Evolutionary conservation across 2,113 vertebrate genomes (phyloP), one percentile per base, ranked within the genome.

Genomic region (Poeciliopsis retropinna): DNA sequence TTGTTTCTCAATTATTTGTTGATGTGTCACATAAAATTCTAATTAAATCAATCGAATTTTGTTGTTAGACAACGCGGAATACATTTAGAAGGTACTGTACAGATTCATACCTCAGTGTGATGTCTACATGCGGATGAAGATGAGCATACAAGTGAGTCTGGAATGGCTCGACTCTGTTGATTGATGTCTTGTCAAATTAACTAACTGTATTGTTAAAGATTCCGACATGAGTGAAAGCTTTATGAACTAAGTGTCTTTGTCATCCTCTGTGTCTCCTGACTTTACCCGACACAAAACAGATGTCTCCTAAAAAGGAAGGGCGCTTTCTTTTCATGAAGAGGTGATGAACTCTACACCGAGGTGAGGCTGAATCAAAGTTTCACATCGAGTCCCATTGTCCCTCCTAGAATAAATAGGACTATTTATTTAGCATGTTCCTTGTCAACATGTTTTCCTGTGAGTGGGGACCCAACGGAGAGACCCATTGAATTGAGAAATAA

Each of bases 381-480:
- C 93, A 95, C 93, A 94, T 94, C 4, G 91, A 92, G 93, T 57
- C 10, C 57, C 34, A 91, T 95, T 94, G 92, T 94, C 86, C 84
- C 30, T 75, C 17, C 41, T 5, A 41, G 82, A 90, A 92, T 87
- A 93, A 93, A 92, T 82, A 83, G 88, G 86, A 90, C 92, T 94
- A 95, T 95, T 95, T 95, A 93, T 95, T 95, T 95, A 92, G 90
- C 93, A 85, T 90, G 88, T 92, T 91, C 92, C 94, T 95, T 95
- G 92, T 95, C 93, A 91, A 91, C 92, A 91, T 94, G 92, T 95
- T 94, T 93, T 95, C 92, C 88, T 86, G 89, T 88, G 86, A 84
- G 87, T 84, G 87, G 77, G 90, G 86, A 91, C 92, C 91, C 91
- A 92, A 91, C 90, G 88, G 91, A 92, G 91, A 89, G 85, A 92